Evolutionary conservation across 2,888 invertebrate species (phyloP), one percentile per base, ranked within the genome.

Genomic region (Eugnorisma glareosa): DNA sequence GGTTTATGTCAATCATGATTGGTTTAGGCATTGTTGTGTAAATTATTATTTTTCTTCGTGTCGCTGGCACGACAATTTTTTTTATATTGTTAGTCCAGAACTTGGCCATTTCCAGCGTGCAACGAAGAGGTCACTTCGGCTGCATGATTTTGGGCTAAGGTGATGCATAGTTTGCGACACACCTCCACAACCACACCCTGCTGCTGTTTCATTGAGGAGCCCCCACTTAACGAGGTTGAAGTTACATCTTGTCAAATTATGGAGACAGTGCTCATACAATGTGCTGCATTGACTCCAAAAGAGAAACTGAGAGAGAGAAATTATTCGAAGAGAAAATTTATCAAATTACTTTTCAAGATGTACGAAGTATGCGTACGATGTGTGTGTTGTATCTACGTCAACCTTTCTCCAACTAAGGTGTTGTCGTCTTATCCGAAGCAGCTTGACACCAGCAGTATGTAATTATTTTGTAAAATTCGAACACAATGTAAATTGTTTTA

Each of bases 1-100:
- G 24, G 43, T 81, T 61, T 28, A n/a, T 24, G 31, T 40, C 18
- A 31, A 63, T 45, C 28, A 21, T 48, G 24, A 24, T 77, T 15
- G 0, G 24, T 40, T 18, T 31, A 6, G 24, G 7, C 10, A 28
- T 35, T 18, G 24, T 24, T 75, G 3, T 54, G 67, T 6, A 2
- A 67, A 45, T 21, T 13, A n/a, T 5, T 54, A 0, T 13, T 54
- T 4, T n/a, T n/a, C n/a, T 13, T 11, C 54, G 11, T 54, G 5
- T n/a, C 1, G 18, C 6, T n/a, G 54, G 24, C n/a, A n/a, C n/a
- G 13, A n/a, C 13, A 54, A 0, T 54, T n/a, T n/a, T n/a, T n/a
- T n/a, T n/a, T 13, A 13, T 13, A 13, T n/a, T n/a, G 5, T 54
- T n/a, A n/a, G 2, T n/a, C 51, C 1, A 54, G 51, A n/a, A 54